Base-by-base conservation (phyloP, 2,888 invertebrate species). In the Quadroppia sp. region DNA sequence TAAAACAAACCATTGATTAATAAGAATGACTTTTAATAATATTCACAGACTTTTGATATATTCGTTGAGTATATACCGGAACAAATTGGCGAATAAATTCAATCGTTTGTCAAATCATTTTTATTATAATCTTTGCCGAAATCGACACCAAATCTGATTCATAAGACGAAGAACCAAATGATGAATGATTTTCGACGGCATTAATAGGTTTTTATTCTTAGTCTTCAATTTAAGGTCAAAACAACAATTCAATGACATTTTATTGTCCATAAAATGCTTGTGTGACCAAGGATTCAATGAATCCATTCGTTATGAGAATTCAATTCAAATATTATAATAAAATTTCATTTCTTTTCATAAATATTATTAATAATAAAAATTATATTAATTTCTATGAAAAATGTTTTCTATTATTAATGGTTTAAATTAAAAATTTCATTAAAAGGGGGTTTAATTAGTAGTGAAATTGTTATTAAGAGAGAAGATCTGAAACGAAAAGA, bases 241-340 rank as follows among this genome's bases (percentile, higher is more conserved):
- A 64, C 61, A 25, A 64, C 61, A 64, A 64, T 25, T 64, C n/a
- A 11, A 32, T n/a, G 15, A 64, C 61, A 64, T 64, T 64, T 64
- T 64, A 64, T 64, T 64, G 13, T 28, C n/a, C 61, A 17, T 56
- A 64, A 64, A 64, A 64, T 36, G 61, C 61, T 36, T 64, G 61
- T 64, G 61, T 64, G 61, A 64, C 61, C 61, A 64, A 3, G 3
- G 13, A 56, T 28, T 56, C 23, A 56, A 56, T 56, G n/a, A n/a
- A n/a, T n/a, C n/a, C n/a, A n/a, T n/a, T n/a, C n/a, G n/a, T n/a
- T n/a, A n/a, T n/a, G n/a, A n/a, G n/a, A n/a, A n/a, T n/a, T n/a
- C n/a, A n/a, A n/a, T n/a, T n/a, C n/a, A n/a, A n/a, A n/a, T n/a
- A n/a, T 48, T 48, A 48, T 48, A 48, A 48, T 48, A 48, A 20